Evolutionary conservation across 2,113 vertebrate genomes (phyloP).

Genomic region (Aepyceros melampus): DNA sequence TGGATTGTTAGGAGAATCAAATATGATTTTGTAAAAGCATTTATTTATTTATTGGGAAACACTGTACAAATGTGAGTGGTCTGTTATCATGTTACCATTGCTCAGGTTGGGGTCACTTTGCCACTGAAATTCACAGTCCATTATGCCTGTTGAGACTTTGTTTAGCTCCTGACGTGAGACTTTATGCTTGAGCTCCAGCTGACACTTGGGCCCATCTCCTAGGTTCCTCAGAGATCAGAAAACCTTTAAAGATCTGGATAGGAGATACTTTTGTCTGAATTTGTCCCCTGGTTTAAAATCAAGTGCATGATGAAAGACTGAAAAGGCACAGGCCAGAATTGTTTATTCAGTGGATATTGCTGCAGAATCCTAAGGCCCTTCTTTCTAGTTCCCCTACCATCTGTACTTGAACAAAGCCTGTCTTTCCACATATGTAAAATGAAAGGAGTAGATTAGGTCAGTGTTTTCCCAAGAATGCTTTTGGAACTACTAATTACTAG

Average conservation of each 20-base stretch:
- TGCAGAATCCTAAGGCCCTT: conserved; percentile 8
- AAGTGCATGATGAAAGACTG: background rate
- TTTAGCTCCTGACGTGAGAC: background rate
- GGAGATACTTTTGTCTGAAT: conserved; percentile 8
- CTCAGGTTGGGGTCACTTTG: background rate
- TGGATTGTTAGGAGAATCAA: conserved; percentile 25
- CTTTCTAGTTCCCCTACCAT: background rate
- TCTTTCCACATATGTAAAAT: conserved; percentile 1
- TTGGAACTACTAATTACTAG: background rate
- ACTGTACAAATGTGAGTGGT: conserved; percentile 5
- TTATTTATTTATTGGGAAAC: conserved; percentile 21
- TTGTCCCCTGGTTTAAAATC: conserved; percentile 14
- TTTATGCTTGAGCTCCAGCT: background rate
- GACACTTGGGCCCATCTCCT: background rate
- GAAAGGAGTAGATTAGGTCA: background rate
- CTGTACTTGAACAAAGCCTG: background rate
- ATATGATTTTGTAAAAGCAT: background rate
- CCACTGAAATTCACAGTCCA: background rate
- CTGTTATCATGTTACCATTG: background rate
- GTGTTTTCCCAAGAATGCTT: conserved; percentile 28
- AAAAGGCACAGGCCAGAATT: background rate
- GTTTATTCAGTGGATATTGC: background rate
- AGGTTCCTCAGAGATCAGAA: conserved; percentile 16
- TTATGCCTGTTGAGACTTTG: background rate
- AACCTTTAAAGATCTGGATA: conserved; percentile 15